Conservation (phyloP, 2,113 vertebrate species). For the Pedetes capensis region DNA sequence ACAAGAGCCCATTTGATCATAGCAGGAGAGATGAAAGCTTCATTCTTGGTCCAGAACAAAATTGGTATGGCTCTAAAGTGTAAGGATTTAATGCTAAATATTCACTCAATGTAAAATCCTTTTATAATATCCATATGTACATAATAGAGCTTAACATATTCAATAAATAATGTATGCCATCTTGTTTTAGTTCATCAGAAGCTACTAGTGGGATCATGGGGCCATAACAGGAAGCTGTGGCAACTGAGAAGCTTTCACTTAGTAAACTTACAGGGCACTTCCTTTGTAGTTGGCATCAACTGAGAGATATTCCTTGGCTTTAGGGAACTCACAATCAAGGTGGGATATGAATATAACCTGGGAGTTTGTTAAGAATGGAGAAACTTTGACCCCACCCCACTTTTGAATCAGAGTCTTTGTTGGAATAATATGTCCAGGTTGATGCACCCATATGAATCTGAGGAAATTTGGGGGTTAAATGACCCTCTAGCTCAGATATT, state of each 20-base stretch:
- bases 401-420: neutral
- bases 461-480: neutral
- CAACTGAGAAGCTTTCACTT: neutral
- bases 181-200: slow-evolving; percentile 9
- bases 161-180: neutral
- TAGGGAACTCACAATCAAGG: neutral
- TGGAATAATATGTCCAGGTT: neutral
- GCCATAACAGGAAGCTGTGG: neutral
- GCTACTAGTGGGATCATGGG: neutral
- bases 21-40: slow-evolving; percentile 26
- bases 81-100: slow-evolving; percentile 7
- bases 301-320: neutral
- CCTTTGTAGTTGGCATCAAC: neutral
- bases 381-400: neutral
- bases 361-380: neutral
- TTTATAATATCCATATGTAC: neutral
- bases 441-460: neutral
- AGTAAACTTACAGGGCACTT: neutral
- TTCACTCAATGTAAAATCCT: neutral
- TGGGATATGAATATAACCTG: neutral
- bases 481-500: neutral
- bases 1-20: slow-evolving; percentile 36
- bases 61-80: neutral
- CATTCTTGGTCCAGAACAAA: neutral
- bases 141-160: neutral